A percentile compares a stretch with the other conserved stretches of the same genome.
Conservation (phyloP, 2,113 vertebrate genomes). For the Sorex fumeus region DNA sequence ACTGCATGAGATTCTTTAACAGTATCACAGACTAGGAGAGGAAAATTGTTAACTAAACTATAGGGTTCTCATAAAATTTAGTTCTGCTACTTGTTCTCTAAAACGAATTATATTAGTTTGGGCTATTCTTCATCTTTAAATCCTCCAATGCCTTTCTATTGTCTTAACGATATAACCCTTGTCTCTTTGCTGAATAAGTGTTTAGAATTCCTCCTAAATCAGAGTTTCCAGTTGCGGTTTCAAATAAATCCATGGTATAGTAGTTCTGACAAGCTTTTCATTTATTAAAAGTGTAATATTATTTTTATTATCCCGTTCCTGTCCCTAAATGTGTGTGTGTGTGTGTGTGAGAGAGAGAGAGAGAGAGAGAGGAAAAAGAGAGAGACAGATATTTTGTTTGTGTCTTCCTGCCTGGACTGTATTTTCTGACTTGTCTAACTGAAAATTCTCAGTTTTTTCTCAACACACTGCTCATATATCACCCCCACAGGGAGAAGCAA, state of each 20-base stretch:
- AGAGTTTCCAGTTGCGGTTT: not conserved
- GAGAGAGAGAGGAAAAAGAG: too few species aligned
- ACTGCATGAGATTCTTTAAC: not conserved
- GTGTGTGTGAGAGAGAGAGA: too few species aligned
- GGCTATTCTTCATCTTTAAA: not conserved
- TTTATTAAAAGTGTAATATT: not conserved
- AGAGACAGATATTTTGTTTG: too few species aligned
- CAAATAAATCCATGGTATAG: accelerated
- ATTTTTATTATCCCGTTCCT: not conserved
- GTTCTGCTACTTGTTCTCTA: not conserved
- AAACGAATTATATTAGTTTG: not conserved
- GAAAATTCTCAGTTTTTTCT: not conserved
- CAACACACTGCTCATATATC: not conserved
- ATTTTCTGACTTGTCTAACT: not conserved
- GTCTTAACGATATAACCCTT: not conserved
- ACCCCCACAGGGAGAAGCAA: not conserved
- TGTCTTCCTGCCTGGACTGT: not conserved
- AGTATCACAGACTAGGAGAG: not conserved
- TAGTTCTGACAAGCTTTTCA: not conserved
- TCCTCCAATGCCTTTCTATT: too few species aligned
- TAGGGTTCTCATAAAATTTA: not conserved
- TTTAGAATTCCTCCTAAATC: not conserved
- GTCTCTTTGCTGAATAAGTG: not conserved
- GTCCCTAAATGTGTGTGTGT: too few species aligned
- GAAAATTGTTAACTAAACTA: not conserved